Base-by-base conservation (phyloP, 1,140 invertebrate genomes). In the Helicorthomorpha holstii region DNA sequence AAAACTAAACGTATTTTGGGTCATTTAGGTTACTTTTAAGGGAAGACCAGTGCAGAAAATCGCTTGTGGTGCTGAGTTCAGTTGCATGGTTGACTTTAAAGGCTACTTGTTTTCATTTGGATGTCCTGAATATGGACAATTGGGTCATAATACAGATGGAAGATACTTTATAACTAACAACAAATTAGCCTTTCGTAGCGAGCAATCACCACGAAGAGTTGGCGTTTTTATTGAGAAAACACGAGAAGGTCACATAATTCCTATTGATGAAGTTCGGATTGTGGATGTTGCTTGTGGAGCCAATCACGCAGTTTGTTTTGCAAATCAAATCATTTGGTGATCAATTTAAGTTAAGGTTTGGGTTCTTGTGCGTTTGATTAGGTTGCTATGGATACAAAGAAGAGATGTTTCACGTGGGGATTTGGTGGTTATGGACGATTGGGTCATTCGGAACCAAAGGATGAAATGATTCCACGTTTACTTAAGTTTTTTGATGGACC, bases 391-490 rank as follows among this genome's bases (percentile, higher is more conserved):
- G 90, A 95, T 62, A 80, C 81, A 0, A 82, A 83, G 58, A 87
- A 84, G 62, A 75, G 89, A 12, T 80, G 85, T 0, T 95, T 81
- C 63, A 88, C 87, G 34, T 94, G 89, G 89, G 90, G 91, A 25
- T 94, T 93, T 66, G 90, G 88, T 14, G 91, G 89, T 0, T 89
- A 93, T 63, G 90, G 90, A 1, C 77, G 91, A 19, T 70, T 95
- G 1, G 91, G 91, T 0, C 90, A 94, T 69, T 81, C 85, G 44
- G 88, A 92, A 60, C 86, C 81, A 53, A 85, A 86, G 63, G 87
- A 95, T 68, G 90, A 94, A 67, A 68, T 84, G 64, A 81, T 94
- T 12, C 91, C 91, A 10, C 76, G 90, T 26, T 70, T 91, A 16
- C 82, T 95, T 49, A 92, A 91, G 64, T 88, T 80, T 63, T 85